Base-by-base conservation (phyloP, 2,797 vertebrate species). In the Fringilla coelebs region DNA sequence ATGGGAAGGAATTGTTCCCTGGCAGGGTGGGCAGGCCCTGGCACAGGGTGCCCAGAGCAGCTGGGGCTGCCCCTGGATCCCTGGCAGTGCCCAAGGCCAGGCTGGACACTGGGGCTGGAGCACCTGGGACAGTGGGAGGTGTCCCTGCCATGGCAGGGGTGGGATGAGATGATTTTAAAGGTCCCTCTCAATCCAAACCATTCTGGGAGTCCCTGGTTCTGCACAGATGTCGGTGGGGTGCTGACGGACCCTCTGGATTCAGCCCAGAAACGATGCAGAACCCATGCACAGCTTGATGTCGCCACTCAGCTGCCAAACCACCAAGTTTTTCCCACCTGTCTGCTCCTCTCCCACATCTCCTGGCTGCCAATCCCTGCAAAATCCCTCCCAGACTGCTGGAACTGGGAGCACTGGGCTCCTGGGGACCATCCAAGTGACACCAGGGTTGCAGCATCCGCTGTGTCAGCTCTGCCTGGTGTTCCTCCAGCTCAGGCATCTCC, bases 401-500 rank as follows among this genome's bases (percentile, higher is more conserved):
- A 31, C 0, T 0, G 2, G 54, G 58, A 84, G 61, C 83, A 34
- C 3, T 1, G 40, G 34, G 29, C 43, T 73, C 60, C 17, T 17
- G 40, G 80, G 38, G 18, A 54, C 28, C 8, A 11, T 29, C 20
- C 3, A 3, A 49, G 57, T 0, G 7, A 36, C 2, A 11, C 18
- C 18, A 3, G 46, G 40, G 31, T 5, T 55, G 22, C 36, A 60
- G 43, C n/a, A 21, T 25, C 55, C 2, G 0, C 49, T 1, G 7
- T 4, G 24, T 32, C 77, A 38, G 57, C 77, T 67, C 52, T 36
- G 65, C 45, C 65, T 34, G 29, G 24, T 49, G 74, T 45, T 75
- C 31, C 93, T 61, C 54, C 66, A 68, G 55, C 84, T 72, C 41
- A 11, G 80, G 81, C 91, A 18, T 11, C 87, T 93, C 86, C 94